Evolutionary conservation across 2,113 vertebrate species (phyloP).

Genomic region (Centrocercus urophasianus): DNA sequence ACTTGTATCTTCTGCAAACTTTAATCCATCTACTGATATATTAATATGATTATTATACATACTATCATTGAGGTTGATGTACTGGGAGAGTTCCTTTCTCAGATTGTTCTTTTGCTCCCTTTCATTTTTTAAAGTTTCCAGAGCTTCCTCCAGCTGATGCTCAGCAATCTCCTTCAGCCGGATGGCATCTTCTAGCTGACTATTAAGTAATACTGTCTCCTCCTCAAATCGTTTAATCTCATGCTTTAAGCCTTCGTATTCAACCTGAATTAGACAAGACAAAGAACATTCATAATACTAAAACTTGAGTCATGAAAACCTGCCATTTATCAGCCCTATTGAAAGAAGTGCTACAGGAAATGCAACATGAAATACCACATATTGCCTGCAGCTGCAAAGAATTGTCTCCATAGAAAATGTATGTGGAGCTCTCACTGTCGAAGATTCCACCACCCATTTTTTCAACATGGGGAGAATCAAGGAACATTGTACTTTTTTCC

Average conservation of each 20-base stretch:
- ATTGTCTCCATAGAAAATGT: not conserved
- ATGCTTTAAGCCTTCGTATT: slow-evolving; percentile 97
- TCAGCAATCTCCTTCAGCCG: slow-evolving; percentile 95
- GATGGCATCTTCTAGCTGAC: slow-evolving; percentile 95
- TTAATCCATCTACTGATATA: slow-evolving; percentile 91
- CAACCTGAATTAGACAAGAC: slow-evolving; percentile 87
- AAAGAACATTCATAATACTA: slow-evolving; percentile 81
- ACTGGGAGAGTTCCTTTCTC: slow-evolving; percentile 94
- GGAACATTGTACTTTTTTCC: not conserved
- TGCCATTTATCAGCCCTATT: slow-evolving; percentile 55
- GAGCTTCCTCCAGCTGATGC: slow-evolving; percentile 93
- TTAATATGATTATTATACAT: slow-evolving; percentile 92
- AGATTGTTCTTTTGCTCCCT: slow-evolving; percentile 96
- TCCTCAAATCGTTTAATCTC: slow-evolving; percentile 98
- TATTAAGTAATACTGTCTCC: slow-evolving; percentile 95
- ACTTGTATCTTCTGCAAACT: slow-evolving; percentile 85
- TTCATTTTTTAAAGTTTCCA: slow-evolving; percentile 94
- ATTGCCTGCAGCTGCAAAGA: not conserved
- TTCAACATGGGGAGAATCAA: not conserved
- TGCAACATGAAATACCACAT: not conserved
- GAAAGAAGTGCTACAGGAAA: slow-evolving; percentile 13
- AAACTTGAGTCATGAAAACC: slow-evolving; percentile 76
- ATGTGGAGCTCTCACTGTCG: not conserved
- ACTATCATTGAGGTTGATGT: slow-evolving; percentile 90
- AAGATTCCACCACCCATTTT: not conserved